Conservation (phyloP, 2,113 vertebrate genomes). For the Xenopus laevis region DNA sequence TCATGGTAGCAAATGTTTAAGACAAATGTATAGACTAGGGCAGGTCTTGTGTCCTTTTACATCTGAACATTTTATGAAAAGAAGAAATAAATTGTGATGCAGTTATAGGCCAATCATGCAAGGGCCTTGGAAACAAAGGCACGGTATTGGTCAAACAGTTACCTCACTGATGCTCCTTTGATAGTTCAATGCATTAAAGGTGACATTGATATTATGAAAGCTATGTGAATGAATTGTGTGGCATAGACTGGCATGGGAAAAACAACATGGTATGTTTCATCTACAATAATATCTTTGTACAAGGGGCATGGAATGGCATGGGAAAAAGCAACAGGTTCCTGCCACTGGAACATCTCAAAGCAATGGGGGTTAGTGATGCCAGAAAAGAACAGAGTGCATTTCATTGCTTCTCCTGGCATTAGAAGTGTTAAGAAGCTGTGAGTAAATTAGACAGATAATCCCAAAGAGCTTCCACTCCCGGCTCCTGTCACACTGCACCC, state of each 20-base stretch:
- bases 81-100: too few relatives aligned
- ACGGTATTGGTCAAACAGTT: too few relatives aligned
- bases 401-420: not conserved
- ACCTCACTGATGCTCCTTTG: too few relatives aligned
- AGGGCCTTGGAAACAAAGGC: too few relatives aligned
- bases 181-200: too few relatives aligned
- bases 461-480: conserved; percentile 52
- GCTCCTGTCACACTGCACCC: conserved; percentile 52
- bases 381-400: not conserved
- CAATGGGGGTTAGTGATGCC: not conserved
- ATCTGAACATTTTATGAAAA: too few relatives aligned
- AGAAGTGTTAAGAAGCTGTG: conserved; percentile 4
- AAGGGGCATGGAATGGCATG: not conserved
- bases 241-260: not conserved
- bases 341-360: not conserved
- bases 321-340: not conserved
- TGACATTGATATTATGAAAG: not conserved
- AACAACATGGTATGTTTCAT: not conserved
- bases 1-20: too few relatives aligned
- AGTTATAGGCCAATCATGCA: too few relatives aligned
- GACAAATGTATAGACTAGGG: too few relatives aligned
- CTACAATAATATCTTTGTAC: not conserved
- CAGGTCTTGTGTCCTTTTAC: too few relatives aligned
- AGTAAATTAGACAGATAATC: conserved; percentile 20
- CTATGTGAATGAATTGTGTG: not conserved